A percentile compares a stretch with the other conserved stretches of the same genome.
These are phyloP conservation scores for Gadopsis marmoratus DNA, from an alignment of 2,797 vertebrate species.

Conservation along the genomic window DNA sequence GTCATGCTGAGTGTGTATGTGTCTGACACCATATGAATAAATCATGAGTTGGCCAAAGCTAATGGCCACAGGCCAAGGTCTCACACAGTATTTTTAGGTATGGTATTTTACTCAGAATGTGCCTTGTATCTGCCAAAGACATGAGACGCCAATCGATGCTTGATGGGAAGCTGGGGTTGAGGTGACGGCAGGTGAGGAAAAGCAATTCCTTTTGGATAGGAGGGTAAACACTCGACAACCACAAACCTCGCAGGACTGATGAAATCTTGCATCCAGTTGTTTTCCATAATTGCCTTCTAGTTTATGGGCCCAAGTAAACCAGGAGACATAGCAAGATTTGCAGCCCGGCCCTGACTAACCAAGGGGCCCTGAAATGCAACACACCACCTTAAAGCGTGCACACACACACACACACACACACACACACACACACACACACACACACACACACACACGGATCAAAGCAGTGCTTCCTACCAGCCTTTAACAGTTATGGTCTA, in stretches of 20 bases:
- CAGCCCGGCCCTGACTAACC: conserved; percentile 50
- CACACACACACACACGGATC: conserved; percentile 41
- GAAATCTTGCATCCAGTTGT: conserved; percentile 78
- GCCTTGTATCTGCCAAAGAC: conserved; percentile 43
- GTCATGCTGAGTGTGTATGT: conserved; percentile 42
- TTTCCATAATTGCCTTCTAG: conserved; percentile 79
- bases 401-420: conserved; percentile 38
- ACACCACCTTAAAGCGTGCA: conserved; percentile 58
- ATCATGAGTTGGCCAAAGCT: conserved; percentile 64
- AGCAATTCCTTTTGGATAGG: conserved; percentile 51
- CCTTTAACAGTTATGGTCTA: conserved; percentile 61
- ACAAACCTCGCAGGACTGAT: conserved; percentile 75
- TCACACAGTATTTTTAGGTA: conserved; percentile 65
- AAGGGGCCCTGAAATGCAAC: conserved; percentile 62
- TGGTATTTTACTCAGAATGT: conserved; percentile 47
- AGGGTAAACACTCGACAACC: conserved; percentile 51
- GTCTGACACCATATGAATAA: conserved; percentile 71
- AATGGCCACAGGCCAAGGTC: conserved; percentile 60
- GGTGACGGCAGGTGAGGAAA: conserved; percentile 31
- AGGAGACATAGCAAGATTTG: conserved; percentile 70
- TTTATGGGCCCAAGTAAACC: conserved; percentile 69
- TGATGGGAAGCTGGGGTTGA: conserved; percentile 51
- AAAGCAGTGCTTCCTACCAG: conserved; percentile 54
- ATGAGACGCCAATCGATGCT: conserved; percentile 62
- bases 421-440: conserved; percentile 31